A percentile compares a stretch with the other conserved stretches of the same genome.
phyloP scores from a whole-genome alignment of 2,113 vertebrate genomes.

The Thamnaconus septentrionalis region DNA sequence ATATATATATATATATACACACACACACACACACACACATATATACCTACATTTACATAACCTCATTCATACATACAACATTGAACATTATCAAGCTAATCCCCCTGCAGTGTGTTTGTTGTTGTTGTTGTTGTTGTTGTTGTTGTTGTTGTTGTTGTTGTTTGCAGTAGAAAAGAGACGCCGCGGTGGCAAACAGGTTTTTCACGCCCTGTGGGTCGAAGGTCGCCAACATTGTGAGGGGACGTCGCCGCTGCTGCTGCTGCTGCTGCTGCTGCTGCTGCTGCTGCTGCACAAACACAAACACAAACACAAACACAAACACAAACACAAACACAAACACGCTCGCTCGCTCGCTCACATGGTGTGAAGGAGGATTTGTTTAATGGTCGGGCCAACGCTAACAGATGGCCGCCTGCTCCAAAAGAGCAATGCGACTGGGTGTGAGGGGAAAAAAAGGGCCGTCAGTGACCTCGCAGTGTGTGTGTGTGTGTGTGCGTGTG shows the following conservation, averaged over 20 bases:
- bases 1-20: too few species aligned
- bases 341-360: not conserved
- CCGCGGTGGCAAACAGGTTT: constrained; percentile 10
- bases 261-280: too few species aligned
- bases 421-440: constrained; percentile 66
- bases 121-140: too few species aligned
- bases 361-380: constrained; percentile 46
- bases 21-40: not conserved
- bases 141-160: too few species aligned
- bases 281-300: not conserved
- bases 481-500: constrained; percentile 30
- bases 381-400: constrained; percentile 72
- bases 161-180: not conserved
- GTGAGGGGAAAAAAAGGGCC: constrained; percentile 34
- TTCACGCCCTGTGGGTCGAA: constrained; percentile 44
- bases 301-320: constrained; percentile 7
- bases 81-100: too few species aligned
- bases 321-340: constrained; percentile 13
- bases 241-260: not conserved
- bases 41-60: too few species aligned
- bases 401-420: constrained; percentile 80
- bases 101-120: too few species aligned
- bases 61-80: too few species aligned
- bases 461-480: constrained; percentile 57
- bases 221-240: constrained; percentile 30